Percentiles rank a stretch among this genome's conserved stretches.
phyloP scores from a whole-genome alignment of 2,888 invertebrate species.

The Erebia ligea region DNA sequence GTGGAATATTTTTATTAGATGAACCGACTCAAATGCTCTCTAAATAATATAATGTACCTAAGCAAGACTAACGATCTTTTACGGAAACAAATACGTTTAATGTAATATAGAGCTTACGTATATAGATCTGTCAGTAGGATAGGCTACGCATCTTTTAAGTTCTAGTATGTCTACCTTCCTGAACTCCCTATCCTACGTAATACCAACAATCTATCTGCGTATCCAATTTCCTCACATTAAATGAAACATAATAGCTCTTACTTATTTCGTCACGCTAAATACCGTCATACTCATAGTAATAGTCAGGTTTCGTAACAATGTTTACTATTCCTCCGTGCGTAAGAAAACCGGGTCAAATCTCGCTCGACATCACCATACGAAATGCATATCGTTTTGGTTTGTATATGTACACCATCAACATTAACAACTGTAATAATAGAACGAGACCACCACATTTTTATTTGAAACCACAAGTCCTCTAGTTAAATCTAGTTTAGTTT shows the following conservation, averaged over 20 bases:
- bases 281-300: slow-evolving; percentile 20
- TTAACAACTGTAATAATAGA: neutral
- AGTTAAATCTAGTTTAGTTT: neutral
- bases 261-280: slow-evolving; percentile 19
- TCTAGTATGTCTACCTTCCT: neutral
- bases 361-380: slow-evolving; percentile 22
- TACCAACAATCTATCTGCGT: slow-evolving; percentile 1
- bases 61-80: too few relatives aligned
- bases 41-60: too few relatives aligned
- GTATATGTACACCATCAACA: neutral
- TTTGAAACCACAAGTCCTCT: neutral
- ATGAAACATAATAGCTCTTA: slow-evolving; percentile 26
- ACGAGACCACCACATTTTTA: neutral
- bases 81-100: too few relatives aligned
- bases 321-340: slow-evolving; percentile 40
- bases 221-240: slow-evolving; percentile 18
- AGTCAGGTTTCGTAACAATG: slow-evolving; percentile 38
- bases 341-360: slow-evolving; percentile 39
- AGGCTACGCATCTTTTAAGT: neutral
- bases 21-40: too few relatives aligned
- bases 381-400: slow-evolving; percentile 24
- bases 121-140: neutral
- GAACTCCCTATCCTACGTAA: neutral
- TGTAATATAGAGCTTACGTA: too few relatives aligned
- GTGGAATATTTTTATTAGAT: too few relatives aligned